Base-by-base conservation (phyloP, 2,888 invertebrate species). In the Agrochola circellaris region DNA sequence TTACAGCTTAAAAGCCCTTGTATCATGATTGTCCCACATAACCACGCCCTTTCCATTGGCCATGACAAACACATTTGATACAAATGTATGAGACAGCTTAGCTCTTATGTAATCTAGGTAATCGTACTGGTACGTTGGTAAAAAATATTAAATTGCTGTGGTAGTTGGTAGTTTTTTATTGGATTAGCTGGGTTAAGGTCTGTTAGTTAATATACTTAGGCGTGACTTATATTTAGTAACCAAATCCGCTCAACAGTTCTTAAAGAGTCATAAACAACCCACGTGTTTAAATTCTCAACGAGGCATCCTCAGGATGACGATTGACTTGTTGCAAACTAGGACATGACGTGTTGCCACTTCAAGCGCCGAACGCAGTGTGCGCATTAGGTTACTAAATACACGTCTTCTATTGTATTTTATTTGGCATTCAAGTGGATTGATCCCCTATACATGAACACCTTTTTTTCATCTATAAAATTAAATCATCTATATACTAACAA, bases 1-100 rank as follows among this genome's bases (percentile, higher is more conserved):
- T 77, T 58, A 84, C 45, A 60, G 7, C 30, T 54, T 65, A 51
- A 58, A 56, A 30, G 58, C 66, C 45, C 17, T 56, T 64, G 65
- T 79, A 68, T 73, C 26, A 71, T 65, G 77, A 48, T 26, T 79
- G 87, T 65, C 60, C 75, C 69, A 85, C 75, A 77, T 73, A 65
- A 60, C 83, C 83, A 70, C 87, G 58, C 83, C 81, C 71, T 64
- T 68, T 84, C 74, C 54, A 69, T 71, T 68, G 83, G 62, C 88
- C 88, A 34, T 87, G 87, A 82, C 83, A 73, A 73, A 88, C 81
- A 86, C 75, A 79, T 82, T 85, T 64, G 64, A 70, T 73, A 83
- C 56, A 75, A 85, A 83, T 81, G 34, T 54, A 73, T 30, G 56
- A 73, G 42, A n/a, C 58, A 30, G 60, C 60, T 73, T 48, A 54